Evolutionary conservation across 2,113 vertebrate genomes (phyloP).

Genomic region (Oxygymnocypris stewartii): DNA sequence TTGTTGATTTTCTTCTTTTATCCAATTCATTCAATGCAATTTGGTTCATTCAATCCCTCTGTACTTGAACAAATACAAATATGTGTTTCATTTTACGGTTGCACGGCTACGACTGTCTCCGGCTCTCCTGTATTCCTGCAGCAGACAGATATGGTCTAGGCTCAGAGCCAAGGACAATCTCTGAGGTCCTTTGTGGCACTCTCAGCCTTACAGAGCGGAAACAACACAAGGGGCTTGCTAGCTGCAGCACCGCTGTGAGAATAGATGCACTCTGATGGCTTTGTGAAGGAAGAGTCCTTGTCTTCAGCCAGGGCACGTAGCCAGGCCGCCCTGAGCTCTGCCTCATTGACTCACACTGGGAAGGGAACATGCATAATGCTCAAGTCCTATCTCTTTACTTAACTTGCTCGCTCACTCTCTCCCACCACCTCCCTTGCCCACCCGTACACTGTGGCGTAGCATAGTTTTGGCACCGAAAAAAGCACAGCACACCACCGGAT

Average conservation of each 20-base stretch:
- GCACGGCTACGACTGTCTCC: slow-evolving; percentile 20
- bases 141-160: slow-evolving; percentile 46
- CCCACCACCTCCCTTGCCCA: not conserved
- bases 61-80: slow-evolving; percentile 22
- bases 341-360: slow-evolving; percentile 58
- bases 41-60: not conserved
- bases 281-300: slow-evolving; percentile 58
- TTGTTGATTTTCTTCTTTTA: not conserved
- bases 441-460: not conserved
- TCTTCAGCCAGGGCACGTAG: slow-evolving; percentile 51
- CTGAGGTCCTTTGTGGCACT: slow-evolving; percentile 46
- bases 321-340: slow-evolving; percentile 53
- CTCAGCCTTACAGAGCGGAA: slow-evolving; percentile 39
- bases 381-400: slow-evolving; percentile 35
- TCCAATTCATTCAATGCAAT: not conserved
- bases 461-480: slow-evolving; percentile 19
- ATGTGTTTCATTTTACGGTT: slow-evolving; percentile 39
- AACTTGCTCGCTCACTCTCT: not conserved
- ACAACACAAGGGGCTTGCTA: slow-evolving; percentile 42
- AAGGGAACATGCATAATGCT: slow-evolving; percentile 45
- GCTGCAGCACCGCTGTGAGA: slow-evolving; percentile 33
- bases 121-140: slow-evolving; percentile 38
- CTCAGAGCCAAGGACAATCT: slow-evolving; percentile 47
- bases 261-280: slow-evolving; percentile 52
- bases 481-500: slow-evolving; percentile 18